Evolutionary conservation across 2,888 invertebrate genomes (phyloP).

Genomic region (Hypena proboscidalis): DNA sequence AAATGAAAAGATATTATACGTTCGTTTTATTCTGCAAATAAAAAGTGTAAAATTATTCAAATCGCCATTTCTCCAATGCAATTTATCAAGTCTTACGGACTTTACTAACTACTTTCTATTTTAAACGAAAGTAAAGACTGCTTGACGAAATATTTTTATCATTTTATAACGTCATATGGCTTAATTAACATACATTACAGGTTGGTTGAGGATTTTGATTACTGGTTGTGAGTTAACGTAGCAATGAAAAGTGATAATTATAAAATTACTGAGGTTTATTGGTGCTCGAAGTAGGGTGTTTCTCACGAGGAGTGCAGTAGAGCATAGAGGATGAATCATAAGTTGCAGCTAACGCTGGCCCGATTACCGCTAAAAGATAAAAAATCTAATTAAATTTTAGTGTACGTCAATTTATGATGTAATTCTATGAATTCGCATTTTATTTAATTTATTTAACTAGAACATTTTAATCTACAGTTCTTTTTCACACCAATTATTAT

Average conservation of each 20-base stretch:
- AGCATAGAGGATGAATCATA: conserved; percentile 31
- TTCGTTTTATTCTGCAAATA: neutral
- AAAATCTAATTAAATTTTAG: no score
- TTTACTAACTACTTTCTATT: conserved; percentile 41
- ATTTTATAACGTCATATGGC: conserved; percentile 7
- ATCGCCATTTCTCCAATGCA: conserved; percentile 27
- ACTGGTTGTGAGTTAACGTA: conserved; percentile 25
- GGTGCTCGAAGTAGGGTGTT: conserved; percentile 11
- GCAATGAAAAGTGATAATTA: conserved; percentile 25
- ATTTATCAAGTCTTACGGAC: conserved; percentile 25
- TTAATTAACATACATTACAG: conserved; percentile 29
- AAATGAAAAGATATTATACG: no score
- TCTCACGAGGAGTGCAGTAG: conserved; percentile 30
- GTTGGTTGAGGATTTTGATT: conserved; percentile 24
- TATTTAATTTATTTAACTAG: no score
- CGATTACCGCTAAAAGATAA: neutral
- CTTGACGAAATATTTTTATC: conserved; percentile 11
- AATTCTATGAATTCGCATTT: no score
- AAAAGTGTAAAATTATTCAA: conserved; percentile 18
- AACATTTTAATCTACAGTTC: no score
- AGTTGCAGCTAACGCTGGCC: conserved; percentile 13
- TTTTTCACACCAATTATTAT: no score
- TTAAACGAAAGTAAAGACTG: conserved; percentile 40
- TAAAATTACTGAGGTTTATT: conserved; percentile 20
- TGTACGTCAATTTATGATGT: no score